A percentile compares a stretch with the other conserved stretches of the same genome.
Evolutionary conservation across 1,140 invertebrate species (phyloP).

Genomic region (Lutraria rhynchaena): DNA sequence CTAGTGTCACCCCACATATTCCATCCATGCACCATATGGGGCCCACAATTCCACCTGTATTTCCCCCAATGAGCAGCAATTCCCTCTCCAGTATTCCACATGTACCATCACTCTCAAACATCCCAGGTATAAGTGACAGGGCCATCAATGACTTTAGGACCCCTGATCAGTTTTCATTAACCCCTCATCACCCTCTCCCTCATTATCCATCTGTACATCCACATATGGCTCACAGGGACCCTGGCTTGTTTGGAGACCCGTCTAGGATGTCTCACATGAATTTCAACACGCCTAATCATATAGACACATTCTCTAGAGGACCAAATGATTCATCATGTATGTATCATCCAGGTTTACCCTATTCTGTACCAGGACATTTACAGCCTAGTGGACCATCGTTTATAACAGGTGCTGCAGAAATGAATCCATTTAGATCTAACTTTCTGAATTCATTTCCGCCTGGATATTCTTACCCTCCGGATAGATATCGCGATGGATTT

Average conservation of each 20-base stretch:
- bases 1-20: slow-evolving; percentile 42
- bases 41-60: slow-evolving; percentile 34
- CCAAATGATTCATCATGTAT: slow-evolving; percentile 63
- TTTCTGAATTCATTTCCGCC: slow-evolving; percentile 65
- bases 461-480: slow-evolving; percentile 61
- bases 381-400: slow-evolving; percentile 66
- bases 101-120: slow-evolving; percentile 33
- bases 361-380: slow-evolving; percentile 54
- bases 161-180: slow-evolving; percentile 56
- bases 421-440: slow-evolving; percentile 63
- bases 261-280: slow-evolving; percentile 58
- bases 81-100: slow-evolving; percentile 32
- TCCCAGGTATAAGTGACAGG: slow-evolving; percentile 49
- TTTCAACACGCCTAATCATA: slow-evolving; percentile 32
- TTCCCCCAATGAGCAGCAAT: slow-evolving; percentile 38
- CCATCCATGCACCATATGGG: slow-evolving; percentile 42
- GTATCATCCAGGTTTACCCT: slow-evolving; percentile 58
- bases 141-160: slow-evolving; percentile 52
- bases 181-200: slow-evolving; percentile 57
- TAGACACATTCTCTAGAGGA: slow-evolving; percentile 56
- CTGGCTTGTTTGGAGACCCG: slow-evolving; percentile 50
- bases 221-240: slow-evolving; percentile 46
- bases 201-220: slow-evolving; percentile 61
- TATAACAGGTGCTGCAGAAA: slow-evolving; percentile 63
- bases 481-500: slow-evolving; percentile 60